Percentiles rank a stretch among this genome's conserved stretches.
These are phyloP conservation scores for Gryllus bimaculatus DNA, from an alignment of 1,140 invertebrate genomes.

Conservation along the genomic window DNA sequence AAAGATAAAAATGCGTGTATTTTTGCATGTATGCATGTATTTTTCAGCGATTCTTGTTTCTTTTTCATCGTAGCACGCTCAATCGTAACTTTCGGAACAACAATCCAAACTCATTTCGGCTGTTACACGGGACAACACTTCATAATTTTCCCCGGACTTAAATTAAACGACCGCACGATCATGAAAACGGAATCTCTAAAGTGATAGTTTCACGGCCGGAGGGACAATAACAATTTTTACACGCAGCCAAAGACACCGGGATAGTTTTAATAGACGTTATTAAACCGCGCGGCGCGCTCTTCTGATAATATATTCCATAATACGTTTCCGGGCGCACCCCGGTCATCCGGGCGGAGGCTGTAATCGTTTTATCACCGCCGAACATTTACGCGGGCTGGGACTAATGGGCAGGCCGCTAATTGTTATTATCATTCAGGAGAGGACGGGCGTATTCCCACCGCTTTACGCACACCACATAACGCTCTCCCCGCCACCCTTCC, in stretches of 20 bases:
- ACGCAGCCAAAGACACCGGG: not conserved
- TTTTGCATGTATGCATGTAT: no score
- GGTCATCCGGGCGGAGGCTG: not conserved
- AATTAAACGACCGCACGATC: no score
- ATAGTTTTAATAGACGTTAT: not conserved
- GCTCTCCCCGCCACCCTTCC: not conserved
- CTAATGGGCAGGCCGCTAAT: not conserved
- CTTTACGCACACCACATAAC: not conserved
- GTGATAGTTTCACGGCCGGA: not conserved
- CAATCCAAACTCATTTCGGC: no score
- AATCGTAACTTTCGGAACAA: no score
- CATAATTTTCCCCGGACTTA: no score
- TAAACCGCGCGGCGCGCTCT: not conserved
- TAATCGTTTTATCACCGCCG: not conserved
- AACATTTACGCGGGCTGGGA: not conserved
- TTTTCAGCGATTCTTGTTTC: no score
- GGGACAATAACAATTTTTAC: not conserved
- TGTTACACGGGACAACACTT: no score
- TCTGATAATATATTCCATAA: not conserved
- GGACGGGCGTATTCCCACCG: no score
- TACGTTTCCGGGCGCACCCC: not conserved
- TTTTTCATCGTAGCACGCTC: no score
- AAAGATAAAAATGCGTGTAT: no score
- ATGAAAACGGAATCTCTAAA: not conserved
- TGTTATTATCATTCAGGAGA: not conserved